Percentiles rank a stretch among this genome's conserved stretches.
These are phyloP conservation scores for Neomonachus schauinslandi DNA, from an alignment of 2,113 vertebrate genomes.

Conservation along the genomic window DNA sequence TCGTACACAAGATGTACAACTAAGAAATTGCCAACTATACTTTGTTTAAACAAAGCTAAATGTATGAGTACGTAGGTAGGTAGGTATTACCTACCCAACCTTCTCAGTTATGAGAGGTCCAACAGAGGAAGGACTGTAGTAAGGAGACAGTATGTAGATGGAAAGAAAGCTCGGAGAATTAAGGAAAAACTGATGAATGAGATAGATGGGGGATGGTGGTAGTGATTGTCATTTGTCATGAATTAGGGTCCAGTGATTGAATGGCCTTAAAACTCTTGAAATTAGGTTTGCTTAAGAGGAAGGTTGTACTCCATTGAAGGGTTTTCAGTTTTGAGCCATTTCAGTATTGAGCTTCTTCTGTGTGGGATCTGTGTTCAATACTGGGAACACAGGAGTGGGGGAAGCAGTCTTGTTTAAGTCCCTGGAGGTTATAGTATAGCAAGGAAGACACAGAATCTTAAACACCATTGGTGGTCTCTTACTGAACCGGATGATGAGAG, in stretches of 20 bases:
- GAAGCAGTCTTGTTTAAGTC: neutral
- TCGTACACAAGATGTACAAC: neutral
- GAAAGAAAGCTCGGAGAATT: neutral
- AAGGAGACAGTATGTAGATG: neutral
- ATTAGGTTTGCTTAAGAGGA: neutral
- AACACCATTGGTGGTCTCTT: neutral
- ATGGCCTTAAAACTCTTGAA: neutral
- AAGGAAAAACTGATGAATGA: neutral
- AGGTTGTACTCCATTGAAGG: neutral
- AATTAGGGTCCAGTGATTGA: neutral
- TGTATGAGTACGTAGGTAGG: neutral
- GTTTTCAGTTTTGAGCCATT: neutral
- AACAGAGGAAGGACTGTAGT: neutral
- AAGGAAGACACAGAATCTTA: neutral
- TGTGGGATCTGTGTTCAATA: neutral
- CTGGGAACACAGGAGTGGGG: neutral
- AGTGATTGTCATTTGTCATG: neutral
- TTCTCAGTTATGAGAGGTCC: neutral
- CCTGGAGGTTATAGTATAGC: neutral
- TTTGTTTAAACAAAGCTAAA: constrained; percentile 7
- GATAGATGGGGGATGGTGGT: neutral
- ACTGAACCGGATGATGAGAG: neutral
- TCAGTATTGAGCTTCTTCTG: neutral
- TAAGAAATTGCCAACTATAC: neutral
- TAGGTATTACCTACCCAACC: neutral